phyloP scores from a whole-genome alignment of 1,140 invertebrate species.

The Drosophila melanica region DNA sequence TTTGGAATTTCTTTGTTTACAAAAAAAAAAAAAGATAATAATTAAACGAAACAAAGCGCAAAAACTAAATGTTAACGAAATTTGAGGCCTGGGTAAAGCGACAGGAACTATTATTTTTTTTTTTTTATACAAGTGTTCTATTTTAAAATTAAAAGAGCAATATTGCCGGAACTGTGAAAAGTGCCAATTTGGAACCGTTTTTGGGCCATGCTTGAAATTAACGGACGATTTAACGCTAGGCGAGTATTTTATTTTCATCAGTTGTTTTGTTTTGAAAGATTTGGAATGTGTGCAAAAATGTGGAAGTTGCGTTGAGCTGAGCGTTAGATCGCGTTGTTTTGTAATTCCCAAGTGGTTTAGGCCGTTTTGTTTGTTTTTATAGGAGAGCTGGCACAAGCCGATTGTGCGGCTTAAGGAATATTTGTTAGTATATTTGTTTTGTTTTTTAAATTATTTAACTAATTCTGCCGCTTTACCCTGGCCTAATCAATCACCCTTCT shows the following conservation, averaged over 20 bases:
- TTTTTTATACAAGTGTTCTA: not conserved
- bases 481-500: not conserved
- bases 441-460: not conserved
- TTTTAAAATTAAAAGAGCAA: not conserved
- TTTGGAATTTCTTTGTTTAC: not conserved
- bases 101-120: conserved; percentile 26
- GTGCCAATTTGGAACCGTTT: conserved; percentile 8
- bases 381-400: conserved; percentile 2
- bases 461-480: conserved; percentile 3
- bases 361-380: not conserved
- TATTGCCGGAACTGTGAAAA: not conserved
- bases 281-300: conserved; percentile 2
- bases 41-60: not conserved
- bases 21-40: conserved; percentile 10
- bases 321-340: not conserved
- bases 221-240: conserved; percentile 1
- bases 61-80: conserved; percentile 1
- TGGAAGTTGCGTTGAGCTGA: not conserved
- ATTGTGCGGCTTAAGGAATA: not conserved
- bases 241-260: not conserved
- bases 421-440: not conserved
- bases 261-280: not conserved
- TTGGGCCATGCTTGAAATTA: conserved; percentile 3
- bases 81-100: conserved; percentile 13
- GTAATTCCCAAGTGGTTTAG: conserved; percentile 3